Evolutionary conservation across 2,797 vertebrate species (phyloP).

Genomic region (Anableps anableps): DNA sequence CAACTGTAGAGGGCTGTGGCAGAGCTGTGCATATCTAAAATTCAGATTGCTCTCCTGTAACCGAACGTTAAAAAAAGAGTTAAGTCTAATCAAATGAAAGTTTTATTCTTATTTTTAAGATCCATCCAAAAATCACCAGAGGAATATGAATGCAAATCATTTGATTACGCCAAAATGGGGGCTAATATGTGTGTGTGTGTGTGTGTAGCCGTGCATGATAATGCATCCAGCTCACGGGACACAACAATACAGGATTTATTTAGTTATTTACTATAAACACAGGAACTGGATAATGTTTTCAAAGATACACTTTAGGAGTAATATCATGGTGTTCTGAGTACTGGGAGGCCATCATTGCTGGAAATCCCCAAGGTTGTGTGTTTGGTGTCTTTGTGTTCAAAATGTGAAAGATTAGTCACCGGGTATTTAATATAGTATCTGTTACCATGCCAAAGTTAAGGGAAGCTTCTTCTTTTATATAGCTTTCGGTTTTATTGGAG

Average conservation of each 20-base stretch:
- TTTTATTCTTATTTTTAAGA: background rate
- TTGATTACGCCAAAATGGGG: background rate
- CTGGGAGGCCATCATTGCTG: background rate
- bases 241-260: background rate
- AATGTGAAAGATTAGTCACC: background rate
- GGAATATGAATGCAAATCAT: background rate
- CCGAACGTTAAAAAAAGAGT: background rate
- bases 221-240: background rate
- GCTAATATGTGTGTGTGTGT: background rate
- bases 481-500: background rate
- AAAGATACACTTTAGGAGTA: background rate
- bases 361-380: background rate
- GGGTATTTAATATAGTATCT: background rate
- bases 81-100: background rate
- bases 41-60: background rate
- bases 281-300: background rate
- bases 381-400: background rate
- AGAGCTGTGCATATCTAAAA: conserved; percentile 7
- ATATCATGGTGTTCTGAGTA: background rate
- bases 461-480: background rate
- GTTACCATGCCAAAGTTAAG: background rate
- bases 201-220: background rate
- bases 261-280: conserved; percentile 1
- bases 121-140: background rate
- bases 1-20: background rate